Conservation (phyloP, 30 jellyfish, hydroid and myxozoan genomes). For the Aurelia aurita region DNA sequence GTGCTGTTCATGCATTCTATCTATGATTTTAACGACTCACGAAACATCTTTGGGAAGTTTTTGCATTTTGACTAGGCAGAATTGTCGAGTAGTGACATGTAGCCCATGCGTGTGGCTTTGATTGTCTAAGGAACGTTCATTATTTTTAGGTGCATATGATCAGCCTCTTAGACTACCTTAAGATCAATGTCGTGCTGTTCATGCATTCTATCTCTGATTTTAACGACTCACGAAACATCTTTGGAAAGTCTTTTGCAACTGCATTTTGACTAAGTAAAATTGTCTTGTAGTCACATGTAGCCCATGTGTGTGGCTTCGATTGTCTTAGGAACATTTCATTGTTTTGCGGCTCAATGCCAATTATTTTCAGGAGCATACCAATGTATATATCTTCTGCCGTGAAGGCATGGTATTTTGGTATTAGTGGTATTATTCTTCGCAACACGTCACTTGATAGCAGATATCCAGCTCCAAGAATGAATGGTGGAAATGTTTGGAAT, state of each 20-base stretch:
- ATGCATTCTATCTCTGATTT: slow-evolving; percentile 36
- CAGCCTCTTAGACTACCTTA: too few species aligned
- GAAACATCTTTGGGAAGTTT: slow-evolving; percentile 34
- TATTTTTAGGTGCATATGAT: too few species aligned
- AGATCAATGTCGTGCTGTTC: not conserved
- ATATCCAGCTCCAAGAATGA: slow-evolving; percentile 33
- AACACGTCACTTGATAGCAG: slow-evolving; percentile 49
- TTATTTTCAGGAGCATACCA: slow-evolving; percentile 18
- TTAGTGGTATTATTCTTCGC: slow-evolving; percentile 1
- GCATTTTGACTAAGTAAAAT: slow-evolving; percentile 26
- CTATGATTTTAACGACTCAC: too few species aligned
- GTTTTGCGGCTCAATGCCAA: slow-evolving; percentile 30
- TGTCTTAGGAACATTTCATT: slow-evolving; percentile 19
- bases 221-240: slow-evolving; percentile 24
- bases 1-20: too few species aligned
- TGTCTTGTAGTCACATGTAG: slow-evolving; percentile 24
- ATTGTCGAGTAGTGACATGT: too few species aligned
- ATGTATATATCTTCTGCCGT: slow-evolving; percentile 46
- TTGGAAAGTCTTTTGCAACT: slow-evolving; percentile 39
- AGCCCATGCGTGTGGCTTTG: too few species aligned
- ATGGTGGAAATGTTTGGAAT: slow-evolving; percentile 18
- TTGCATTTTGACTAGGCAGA: not conserved
- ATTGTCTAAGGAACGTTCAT: too few species aligned
- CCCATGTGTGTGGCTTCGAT: slow-evolving; percentile 32
- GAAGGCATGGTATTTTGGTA: slow-evolving; percentile 36